phyloP scores from a whole-genome alignment of 2,888 invertebrate species.

The Cataglyphis albicans region DNA sequence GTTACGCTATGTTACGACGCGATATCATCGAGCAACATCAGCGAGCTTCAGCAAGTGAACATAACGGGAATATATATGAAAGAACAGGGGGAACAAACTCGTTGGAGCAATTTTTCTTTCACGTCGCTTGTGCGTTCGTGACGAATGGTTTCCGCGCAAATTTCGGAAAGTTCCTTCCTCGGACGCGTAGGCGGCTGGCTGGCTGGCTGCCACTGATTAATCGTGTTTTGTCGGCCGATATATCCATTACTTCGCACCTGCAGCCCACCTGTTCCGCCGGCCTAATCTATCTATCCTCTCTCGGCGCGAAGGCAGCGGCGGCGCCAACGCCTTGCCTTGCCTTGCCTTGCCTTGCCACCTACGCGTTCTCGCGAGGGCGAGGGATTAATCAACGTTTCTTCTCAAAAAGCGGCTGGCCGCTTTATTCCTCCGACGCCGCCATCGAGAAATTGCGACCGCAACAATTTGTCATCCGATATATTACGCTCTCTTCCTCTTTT shows the following conservation, averaged over 20 bases:
- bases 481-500: background rate
- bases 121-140: conserved; percentile 55
- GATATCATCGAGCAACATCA: conserved; percentile 22
- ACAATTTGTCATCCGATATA: conserved; percentile 60
- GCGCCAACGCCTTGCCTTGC: conserved; percentile 2
- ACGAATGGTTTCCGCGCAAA: conserved; percentile 67
- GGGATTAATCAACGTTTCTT: conserved; percentile 66
- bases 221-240: conserved; percentile 67
- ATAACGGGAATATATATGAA: background rate
- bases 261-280: conserved; percentile 51
- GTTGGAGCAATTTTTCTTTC: conserved; percentile 46
- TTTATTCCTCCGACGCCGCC: conserved; percentile 57
- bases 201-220: conserved; percentile 63
- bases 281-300: conserved; percentile 63
- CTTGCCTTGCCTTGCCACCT: conserved; percentile 29
- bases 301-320: background rate
- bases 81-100: conserved; percentile 17
- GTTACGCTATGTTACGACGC: conserved; percentile 9
- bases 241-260: conserved; percentile 71
- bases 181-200: conserved; percentile 27
- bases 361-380: conserved; percentile 47
- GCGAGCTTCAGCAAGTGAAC: background rate
- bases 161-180: conserved; percentile 64
- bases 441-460: conserved; percentile 63
- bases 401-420: conserved; percentile 43